These are phyloP conservation scores for Bothrops jararaca DNA, from an alignment of 2,113 vertebrate genomes.

Conservation along the genomic window DNA sequence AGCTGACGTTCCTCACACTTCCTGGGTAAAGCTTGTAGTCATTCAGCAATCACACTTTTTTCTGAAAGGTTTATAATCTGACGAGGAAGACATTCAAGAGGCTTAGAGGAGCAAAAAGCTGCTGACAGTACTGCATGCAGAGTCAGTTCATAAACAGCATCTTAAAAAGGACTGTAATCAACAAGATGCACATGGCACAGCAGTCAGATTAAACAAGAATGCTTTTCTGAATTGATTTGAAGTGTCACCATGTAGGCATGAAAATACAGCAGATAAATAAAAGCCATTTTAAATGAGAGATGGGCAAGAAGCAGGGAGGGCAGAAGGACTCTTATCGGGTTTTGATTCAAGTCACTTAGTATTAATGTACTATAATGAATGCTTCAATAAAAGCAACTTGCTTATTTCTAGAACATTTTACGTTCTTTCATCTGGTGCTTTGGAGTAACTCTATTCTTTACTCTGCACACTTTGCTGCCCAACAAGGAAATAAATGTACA, in stretches of 20 bases:
- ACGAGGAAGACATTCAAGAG: constrained; percentile 54
- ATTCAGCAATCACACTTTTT: constrained; percentile 57
- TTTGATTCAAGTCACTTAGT: constrained; percentile 48
- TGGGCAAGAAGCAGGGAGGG: not conserved
- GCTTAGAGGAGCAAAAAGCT: constrained; percentile 61
- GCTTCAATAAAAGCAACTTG: constrained; percentile 40
- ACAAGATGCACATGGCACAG: constrained; percentile 49
- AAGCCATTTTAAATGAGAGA: constrained; percentile 34
- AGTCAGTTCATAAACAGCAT: constrained; percentile 58
- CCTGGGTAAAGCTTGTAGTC: constrained; percentile 55
- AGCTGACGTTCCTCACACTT: constrained; percentile 25
- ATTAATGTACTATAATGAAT: constrained; percentile 14
- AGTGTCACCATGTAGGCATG: constrained; percentile 33
- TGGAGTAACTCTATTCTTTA: not conserved
- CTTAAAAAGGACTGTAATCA: constrained; percentile 65
- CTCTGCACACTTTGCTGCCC: not conserved
- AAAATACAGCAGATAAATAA: constrained; percentile 54
- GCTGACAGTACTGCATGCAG: constrained; percentile 57
- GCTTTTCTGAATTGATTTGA: constrained; percentile 40
- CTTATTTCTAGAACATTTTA: not conserved
- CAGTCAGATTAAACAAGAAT: constrained; percentile 53
- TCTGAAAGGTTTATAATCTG: constrained; percentile 55
- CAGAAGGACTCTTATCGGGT: constrained; percentile 35
- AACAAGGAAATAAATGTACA: not conserved
- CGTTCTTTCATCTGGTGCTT: not conserved